Base-by-base conservation (phyloP, 2,113 vertebrate genomes). In the Mastomys coucha region DNA sequence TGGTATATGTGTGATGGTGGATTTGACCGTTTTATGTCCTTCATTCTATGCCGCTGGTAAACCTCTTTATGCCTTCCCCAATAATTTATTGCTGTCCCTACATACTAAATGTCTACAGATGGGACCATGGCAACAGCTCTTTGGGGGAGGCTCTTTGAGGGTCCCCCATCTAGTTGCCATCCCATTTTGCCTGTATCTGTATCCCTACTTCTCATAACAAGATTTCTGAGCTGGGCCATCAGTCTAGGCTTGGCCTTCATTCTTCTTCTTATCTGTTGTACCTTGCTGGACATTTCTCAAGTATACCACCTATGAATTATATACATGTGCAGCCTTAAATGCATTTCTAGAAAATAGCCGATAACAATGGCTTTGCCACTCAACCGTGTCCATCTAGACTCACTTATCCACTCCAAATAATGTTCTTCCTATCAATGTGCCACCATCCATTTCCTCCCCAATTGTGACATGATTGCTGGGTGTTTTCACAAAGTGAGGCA, bases 401-500 rank as follows among this genome's bases (percentile, higher is more conserved):
- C 84, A 88, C 89, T 93, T 89, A 89, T 72, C 31, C 73, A 76
- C 51, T 93, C 69, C 39, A 42, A 96, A 86, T 2, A 67, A 89
- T 12, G 26, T 45, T 93, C 0, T 0, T 73, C 0, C 1, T 42
- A 65, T 77, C 86, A 60, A 22, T 0, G 7, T 67, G 26, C 94
- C 22, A 31, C 73, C 82, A 94, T 96, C 91, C 78, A 91, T 93
- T 97, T 88, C 58, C n/a, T 36, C 51, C 87, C 91, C 39, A 39
- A 92, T 90, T 84, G 88, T 81, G 75, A 90, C 95, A 90, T 72
- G 78, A 42, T 95, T 96, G 95, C 87, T 72, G 51, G 65, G 87
- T 88, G 58, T 95, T 96, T 69, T 97, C 96, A 92, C 58, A 95
- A 93, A 98, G 88, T 7, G 65, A 93, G 91, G 60, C 91, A 93